Evolutionary conservation across 2,797 vertebrate genomes (phyloP).

Genomic region (Astyanax mexicanus): DNA sequence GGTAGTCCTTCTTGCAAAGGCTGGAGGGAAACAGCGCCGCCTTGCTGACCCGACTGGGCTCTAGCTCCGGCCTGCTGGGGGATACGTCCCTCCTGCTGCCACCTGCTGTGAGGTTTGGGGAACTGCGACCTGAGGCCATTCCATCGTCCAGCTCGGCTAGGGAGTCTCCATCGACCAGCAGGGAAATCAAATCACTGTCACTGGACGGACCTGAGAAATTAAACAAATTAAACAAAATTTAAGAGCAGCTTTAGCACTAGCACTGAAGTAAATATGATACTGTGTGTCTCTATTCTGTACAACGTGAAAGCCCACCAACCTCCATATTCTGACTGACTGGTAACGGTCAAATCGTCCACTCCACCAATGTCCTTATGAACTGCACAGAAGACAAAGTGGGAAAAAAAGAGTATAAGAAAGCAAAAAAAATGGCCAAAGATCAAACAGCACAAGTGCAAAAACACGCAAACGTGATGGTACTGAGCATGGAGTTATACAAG

Average conservation of each 20-base stretch:
- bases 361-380: slow-evolving; percentile 84
- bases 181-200: slow-evolving; percentile 90
- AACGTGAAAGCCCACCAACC: slow-evolving; percentile 71
- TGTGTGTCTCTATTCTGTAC: too few relatives aligned
- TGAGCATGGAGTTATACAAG: too few relatives aligned
- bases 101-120: slow-evolving; percentile 85
- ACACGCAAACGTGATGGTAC: too few relatives aligned
- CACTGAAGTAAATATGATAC: too few relatives aligned
- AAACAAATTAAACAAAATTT: too few relatives aligned
- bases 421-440: too few relatives aligned
- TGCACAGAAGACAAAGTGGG: slow-evolving; percentile 64
- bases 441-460: too few relatives aligned
- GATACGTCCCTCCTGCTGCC: slow-evolving; percentile 68
- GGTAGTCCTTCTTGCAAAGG: slow-evolving; percentile 88
- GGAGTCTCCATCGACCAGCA: slow-evolving; percentile 89
- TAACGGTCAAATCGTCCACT: slow-evolving; percentile 86
- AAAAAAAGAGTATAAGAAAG: too few relatives aligned
- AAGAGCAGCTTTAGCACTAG: too few relatives aligned
- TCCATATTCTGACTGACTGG: slow-evolving; percentile 86
- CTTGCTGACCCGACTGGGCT: slow-evolving; percentile 77
- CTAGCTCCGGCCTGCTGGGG: slow-evolving; percentile 75
- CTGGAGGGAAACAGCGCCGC: slow-evolving; percentile 79
- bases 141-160: slow-evolving; percentile 92
- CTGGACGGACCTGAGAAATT: slow-evolving; percentile 85
- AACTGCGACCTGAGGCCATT: slow-evolving; percentile 94